A percentile compares a stretch with the other conserved stretches of the same genome.
phyloP scores from a whole-genome alignment of 2,113 vertebrate genomes.

The Nannobrachium achirus region DNA sequence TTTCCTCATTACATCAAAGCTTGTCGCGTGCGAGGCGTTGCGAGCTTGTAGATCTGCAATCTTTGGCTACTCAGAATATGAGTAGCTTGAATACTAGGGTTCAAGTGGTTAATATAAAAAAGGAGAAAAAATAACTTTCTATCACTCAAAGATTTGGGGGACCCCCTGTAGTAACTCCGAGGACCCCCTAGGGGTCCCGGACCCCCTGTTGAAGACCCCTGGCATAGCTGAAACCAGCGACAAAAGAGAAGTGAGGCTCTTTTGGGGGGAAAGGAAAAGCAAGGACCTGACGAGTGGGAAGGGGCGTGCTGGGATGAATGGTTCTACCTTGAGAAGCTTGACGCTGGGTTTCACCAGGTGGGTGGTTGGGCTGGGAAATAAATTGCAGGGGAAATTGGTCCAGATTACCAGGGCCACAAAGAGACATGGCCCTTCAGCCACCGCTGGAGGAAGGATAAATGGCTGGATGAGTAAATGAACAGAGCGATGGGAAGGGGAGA shows the following conservation, averaged over 20 bases:
- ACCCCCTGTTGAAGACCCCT: no score
- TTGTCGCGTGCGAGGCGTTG: no score
- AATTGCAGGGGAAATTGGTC: conserved; percentile 78
- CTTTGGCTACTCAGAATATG: no score
- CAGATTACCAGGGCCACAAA: conserved; percentile 78
- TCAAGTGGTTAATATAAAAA: no score
- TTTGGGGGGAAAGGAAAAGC: background rate
- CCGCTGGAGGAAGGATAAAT: conserved; percentile 64
- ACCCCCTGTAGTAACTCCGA: no score
- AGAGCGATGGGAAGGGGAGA: conserved; percentile 23
- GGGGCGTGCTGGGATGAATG: conserved; percentile 69
- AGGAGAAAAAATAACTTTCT: no score
- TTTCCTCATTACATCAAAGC: no score
- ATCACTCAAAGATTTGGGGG: no score
- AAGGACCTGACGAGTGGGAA: conserved; percentile 60
- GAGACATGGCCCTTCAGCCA: conserved; percentile 70
- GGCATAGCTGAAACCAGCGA: conserved; percentile 36
- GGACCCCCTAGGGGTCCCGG: no score
- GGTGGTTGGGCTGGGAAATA: conserved; percentile 76
- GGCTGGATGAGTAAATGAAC: conserved; percentile 69
- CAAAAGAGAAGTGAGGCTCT: conserved; percentile 42
- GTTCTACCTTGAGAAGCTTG: conserved; percentile 74
- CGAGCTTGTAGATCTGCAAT: no score
- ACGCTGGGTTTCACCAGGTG: conserved; percentile 71
- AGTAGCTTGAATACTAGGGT: no score